Percentiles rank a stretch among this genome's conserved stretches.
Evolutionary conservation across 2,888 invertebrate genomes (phyloP).

Genomic region (Drosophila stalkeri): DNA sequence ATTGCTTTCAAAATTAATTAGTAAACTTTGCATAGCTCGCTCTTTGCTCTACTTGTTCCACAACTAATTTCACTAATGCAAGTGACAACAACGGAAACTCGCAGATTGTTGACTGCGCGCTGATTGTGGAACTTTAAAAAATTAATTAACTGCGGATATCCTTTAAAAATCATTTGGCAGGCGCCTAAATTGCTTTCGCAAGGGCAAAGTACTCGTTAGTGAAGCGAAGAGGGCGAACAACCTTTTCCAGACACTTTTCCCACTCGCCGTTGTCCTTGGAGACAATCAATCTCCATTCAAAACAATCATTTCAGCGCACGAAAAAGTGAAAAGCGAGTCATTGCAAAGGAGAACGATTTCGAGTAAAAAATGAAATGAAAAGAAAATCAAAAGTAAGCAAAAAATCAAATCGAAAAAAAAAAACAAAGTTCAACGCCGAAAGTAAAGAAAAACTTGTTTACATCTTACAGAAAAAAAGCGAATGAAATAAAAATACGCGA

Average conservation of each 20-base stretch:
- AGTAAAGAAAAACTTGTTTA: conserved; percentile 80
- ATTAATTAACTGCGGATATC: conserved; percentile 77
- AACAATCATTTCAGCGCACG: conserved; percentile 74
- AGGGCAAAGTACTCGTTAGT: conserved; percentile 43
- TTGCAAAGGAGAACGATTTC: conserved; percentile 22
- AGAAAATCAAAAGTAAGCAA: conserved; percentile 38
- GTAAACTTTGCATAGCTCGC: conserved; percentile 39
- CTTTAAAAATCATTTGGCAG: conserved; percentile 56
- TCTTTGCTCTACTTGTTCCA: neutral
- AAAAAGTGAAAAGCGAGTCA: conserved; percentile 70
- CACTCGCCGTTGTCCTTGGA: conserved; percentile 78
- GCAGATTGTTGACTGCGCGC: conserved; percentile 60
- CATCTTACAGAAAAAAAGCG: conserved; percentile 73
- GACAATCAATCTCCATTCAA: conserved; percentile 83
- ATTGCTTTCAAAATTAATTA: conserved; percentile 74
- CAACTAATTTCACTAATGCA: conserved; percentile 76
- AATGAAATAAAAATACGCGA: conserved; percentile 23
- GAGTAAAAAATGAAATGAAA: conserved; percentile 18
- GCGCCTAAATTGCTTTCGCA: conserved; percentile 55
- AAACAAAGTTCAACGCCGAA: conserved; percentile 57
- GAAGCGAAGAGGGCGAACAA: conserved; percentile 11
- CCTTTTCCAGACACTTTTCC: conserved; percentile 45
- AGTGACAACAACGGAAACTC: conserved; percentile 59
- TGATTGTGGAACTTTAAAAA: conserved; percentile 75
- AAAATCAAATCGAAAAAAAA: conserved; percentile 27